These are phyloP conservation scores for Deilephila elpenor DNA, from an alignment of 2,888 invertebrate genomes.

Conservation along the genomic window DNA sequence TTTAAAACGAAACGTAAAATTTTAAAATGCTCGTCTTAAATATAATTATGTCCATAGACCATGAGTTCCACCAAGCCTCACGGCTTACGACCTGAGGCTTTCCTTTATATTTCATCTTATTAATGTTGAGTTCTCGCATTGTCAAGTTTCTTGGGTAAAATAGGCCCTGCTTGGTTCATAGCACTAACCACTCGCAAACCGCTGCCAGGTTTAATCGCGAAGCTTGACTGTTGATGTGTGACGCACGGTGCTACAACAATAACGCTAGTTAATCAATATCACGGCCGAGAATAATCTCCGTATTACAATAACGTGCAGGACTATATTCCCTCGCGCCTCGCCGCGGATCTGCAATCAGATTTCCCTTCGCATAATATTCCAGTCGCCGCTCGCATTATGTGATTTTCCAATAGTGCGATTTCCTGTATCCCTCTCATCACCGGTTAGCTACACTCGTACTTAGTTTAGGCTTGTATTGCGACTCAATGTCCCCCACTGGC, in stretches of 20 bases:
- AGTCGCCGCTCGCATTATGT: neutral
- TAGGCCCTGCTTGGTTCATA: neutral
- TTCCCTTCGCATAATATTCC: constrained; percentile 3
- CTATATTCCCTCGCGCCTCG: neutral
- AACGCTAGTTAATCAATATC: constrained; percentile 4
- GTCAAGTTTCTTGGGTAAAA: too few relatives aligned
- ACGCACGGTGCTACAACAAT: neutral
- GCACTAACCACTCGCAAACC: neutral
- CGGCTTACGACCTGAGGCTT: too few relatives aligned
- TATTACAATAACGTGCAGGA: neutral
- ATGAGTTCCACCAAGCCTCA: too few relatives aligned
- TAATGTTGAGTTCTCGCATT: too few relatives aligned
- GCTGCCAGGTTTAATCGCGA: neutral
- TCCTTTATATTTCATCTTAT: too few relatives aligned
- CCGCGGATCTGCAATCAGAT: neutral
- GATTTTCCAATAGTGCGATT: neutral
- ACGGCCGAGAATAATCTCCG: neutral
- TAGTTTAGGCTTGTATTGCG: neutral
- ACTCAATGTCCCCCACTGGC: neutral
- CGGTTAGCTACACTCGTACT: neutral
- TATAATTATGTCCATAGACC: too few relatives aligned
- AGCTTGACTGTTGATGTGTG: neutral
- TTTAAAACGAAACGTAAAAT: too few relatives aligned
- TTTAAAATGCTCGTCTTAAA: too few relatives aligned
- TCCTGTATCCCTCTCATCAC: neutral